phyloP scores from a whole-genome alignment of 2,888 invertebrate genomes.

The Axea sp. region DNA sequence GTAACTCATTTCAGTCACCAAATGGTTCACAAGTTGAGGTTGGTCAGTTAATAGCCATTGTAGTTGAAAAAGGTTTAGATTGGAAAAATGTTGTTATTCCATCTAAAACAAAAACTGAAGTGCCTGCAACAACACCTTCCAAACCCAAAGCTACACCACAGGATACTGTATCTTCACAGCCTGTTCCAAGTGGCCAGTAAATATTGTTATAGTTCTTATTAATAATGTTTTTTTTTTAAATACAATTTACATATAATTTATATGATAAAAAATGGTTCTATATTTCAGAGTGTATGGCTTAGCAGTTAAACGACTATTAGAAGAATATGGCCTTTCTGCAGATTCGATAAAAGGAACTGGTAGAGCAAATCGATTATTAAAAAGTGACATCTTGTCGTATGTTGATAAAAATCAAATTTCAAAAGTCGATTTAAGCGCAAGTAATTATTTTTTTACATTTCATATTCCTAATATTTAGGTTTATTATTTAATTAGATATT shows the following conservation, averaged over 20 bases:
- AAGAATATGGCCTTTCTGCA: constrained; percentile 81
- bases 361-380: constrained; percentile 82
- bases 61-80: constrained; percentile 83
- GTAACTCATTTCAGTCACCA: constrained; percentile 77
- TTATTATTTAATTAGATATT: too few species aligned
- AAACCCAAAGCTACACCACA: too few species aligned
- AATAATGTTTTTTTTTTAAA: too few species aligned
- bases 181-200: too few species aligned
- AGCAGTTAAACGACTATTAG: constrained; percentile 82
- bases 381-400: constrained; percentile 81
- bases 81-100: constrained; percentile 81
- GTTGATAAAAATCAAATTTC: constrained; percentile 79
- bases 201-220: too few species aligned
- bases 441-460: constrained; percentile 61
- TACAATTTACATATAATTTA: too few species aligned
- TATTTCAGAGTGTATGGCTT: constrained; percentile 81
- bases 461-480: background rate
- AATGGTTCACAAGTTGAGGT: constrained; percentile 81
- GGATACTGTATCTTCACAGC: too few species aligned
- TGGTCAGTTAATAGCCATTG: constrained; percentile 82
- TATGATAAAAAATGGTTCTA: too few species aligned
- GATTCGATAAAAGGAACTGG: constrained; percentile 81
- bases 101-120: constrained; percentile 56
- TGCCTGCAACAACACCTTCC: constrained; percentile 34
- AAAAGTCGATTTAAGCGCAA: constrained; percentile 74